A percentile compares a stretch with the other conserved stretches of the same genome.
Conservation (phyloP, 2,888 invertebrate genomes). For the Erynnis tages region DNA sequence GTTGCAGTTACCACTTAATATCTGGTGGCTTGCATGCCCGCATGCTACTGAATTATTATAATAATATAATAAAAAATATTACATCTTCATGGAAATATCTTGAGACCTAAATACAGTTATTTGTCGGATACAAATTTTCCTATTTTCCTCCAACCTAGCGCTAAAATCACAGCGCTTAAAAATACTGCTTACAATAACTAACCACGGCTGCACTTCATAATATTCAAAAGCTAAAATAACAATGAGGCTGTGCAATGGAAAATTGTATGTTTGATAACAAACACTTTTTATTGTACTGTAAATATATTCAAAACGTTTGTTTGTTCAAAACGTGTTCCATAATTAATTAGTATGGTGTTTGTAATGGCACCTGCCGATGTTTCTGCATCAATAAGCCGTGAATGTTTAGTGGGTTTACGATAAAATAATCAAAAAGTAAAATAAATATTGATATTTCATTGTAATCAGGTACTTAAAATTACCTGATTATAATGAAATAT, state of each 20-base stretch:
- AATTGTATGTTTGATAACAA: conserved; percentile 20
- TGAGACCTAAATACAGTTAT: no score
- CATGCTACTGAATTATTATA: no score
- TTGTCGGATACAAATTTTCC: neutral
- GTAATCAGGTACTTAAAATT: no score
- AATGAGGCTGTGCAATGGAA: neutral
- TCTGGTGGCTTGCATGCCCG: no score
- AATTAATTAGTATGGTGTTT: conserved; percentile 25
- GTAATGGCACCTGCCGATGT: conserved; percentile 22
- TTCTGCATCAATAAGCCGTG: conserved; percentile 15
- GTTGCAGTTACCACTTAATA: no score
- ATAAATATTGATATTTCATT: no score
- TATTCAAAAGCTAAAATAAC: conserved; percentile 9
- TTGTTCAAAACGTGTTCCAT: conserved; percentile 21
- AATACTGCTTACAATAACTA: conserved; percentile 1
- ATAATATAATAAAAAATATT: no score
- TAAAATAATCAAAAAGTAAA: conserved; percentile 1
- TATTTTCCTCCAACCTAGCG: neutral
- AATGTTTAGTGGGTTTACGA: conserved; percentile 16
- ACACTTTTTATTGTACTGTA: conserved; percentile 5
- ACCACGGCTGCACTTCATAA: neutral
- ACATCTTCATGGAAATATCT: no score
- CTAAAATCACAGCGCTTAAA: conserved; percentile 4
- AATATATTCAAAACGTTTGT: conserved; percentile 21
- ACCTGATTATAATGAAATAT: no score